A percentile compares a stretch with the other conserved stretches of the same genome.
These are phyloP conservation scores for Ceuthmochares aereus DNA, from an alignment of 2,113 vertebrate genomes.

Conservation along the genomic window DNA sequence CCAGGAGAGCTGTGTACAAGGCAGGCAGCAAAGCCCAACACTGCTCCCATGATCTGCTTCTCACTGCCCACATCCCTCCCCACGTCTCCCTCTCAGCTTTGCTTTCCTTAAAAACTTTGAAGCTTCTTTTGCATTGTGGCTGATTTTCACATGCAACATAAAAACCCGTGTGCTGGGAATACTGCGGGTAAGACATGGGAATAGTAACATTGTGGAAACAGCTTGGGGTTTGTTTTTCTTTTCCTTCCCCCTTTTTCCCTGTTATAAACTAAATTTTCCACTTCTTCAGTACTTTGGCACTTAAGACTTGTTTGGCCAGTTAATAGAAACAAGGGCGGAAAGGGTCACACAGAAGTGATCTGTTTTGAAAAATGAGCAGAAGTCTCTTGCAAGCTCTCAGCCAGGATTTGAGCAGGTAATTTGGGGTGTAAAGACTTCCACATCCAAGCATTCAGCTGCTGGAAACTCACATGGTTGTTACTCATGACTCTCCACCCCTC, in stretches of 20 bases:
- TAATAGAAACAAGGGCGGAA: neutral
- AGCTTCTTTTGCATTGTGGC: neutral
- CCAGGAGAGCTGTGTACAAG: neutral
- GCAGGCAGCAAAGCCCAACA: neutral
- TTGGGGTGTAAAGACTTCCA: neutral
- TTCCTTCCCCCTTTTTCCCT: conserved; percentile 22
- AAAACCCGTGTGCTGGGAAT: conserved; percentile 1
- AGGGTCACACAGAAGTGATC: neutral
- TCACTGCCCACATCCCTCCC: neutral
- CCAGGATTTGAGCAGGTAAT: neutral
- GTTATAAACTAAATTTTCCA: conserved; percentile 47
- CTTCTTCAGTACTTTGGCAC: conserved; percentile 12
- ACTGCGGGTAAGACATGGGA: conserved; percentile 32
- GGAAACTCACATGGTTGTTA: neutral
- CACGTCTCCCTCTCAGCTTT: neutral
- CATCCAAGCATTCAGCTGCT: neutral
- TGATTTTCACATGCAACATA: conserved; percentile 19
- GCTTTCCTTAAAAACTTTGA: neutral
- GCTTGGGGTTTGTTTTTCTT: conserved; percentile 36
- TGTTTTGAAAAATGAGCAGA: neutral
- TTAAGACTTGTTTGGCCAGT: neutral
- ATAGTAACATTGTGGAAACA: conserved; percentile 40
- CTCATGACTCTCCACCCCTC: neutral
- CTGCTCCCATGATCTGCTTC: neutral
- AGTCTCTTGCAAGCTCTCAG: neutral